phyloP scores from a whole-genome alignment of 2,113 vertebrate species.

The Prietella phreatophila region DNA sequence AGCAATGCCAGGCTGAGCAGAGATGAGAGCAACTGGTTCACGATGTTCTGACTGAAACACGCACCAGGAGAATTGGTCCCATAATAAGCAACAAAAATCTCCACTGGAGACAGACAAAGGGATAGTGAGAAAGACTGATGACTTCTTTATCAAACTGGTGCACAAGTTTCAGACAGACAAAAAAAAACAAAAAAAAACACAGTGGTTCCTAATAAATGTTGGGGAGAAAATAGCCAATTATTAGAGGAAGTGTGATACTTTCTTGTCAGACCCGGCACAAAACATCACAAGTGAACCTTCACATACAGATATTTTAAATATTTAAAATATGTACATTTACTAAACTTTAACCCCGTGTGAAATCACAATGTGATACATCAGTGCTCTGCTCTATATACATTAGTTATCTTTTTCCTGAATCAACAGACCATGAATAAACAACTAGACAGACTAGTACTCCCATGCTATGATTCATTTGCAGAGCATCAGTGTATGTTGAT shows the following conservation, averaged over 20 bases:
- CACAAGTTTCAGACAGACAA: background rate
- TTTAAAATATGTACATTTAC: background rate
- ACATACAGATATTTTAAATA: background rate
- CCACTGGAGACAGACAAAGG: constrained; percentile 67
- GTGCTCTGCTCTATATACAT: too few relatives aligned
- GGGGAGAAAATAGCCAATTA: background rate
- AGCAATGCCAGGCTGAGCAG: constrained; percentile 78
- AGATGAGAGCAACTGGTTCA: constrained; percentile 65
- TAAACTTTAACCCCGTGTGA: background rate
- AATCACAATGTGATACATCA: too few relatives aligned
- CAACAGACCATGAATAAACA: too few relatives aligned
- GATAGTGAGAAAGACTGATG: background rate
- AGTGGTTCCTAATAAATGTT: too few relatives aligned
- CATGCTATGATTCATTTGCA: too few relatives aligned
- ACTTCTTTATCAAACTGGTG: background rate
- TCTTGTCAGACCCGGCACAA: background rate
- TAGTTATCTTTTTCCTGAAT: too few relatives aligned
- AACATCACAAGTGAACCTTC: background rate
- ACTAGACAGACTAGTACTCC: too few relatives aligned
- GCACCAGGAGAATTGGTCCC: constrained; percentile 72
- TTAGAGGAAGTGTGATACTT: background rate
- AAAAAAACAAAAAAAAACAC: background rate
- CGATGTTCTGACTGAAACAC: constrained; percentile 70
- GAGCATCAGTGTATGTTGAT: too few relatives aligned
- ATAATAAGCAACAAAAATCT: constrained; percentile 82